Base-by-base conservation (phyloP, 2,888 invertebrate species). In the Aromia moschata region DNA sequence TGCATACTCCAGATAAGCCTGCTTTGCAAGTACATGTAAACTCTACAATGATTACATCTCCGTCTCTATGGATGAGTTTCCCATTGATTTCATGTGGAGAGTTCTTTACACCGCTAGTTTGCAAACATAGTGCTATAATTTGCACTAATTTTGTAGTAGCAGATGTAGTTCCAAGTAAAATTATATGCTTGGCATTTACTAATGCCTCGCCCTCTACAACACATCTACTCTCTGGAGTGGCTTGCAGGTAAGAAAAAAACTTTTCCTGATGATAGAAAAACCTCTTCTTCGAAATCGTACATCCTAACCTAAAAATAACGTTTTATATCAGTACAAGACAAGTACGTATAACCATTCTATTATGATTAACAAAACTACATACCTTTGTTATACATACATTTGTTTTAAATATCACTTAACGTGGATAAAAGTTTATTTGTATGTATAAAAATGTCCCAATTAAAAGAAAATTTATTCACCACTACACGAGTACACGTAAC, bases 21-120 rank as follows among this genome's bases (percentile, higher is more conserved):
- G 44, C 44, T 14, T 44, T 44, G 10, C 44, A 44, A 4, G 4
- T 44, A 20, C 44, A 44, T 14, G 7, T 11, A 44, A 44, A 44
- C 11, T n/a, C 11, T 9, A 14, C 11, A n/a, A 44, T 44, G 2
- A 3, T 2, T 20, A 44, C 15, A 7, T 44, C n/a, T 44, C 11
- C 10, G 4, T 44, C 4, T 37, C n/a, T 44, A 15, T 18, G 10
- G 5, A 25, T 2, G 15, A 3, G 11, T n/a, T 44, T 44, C 9
- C 44, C 44, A 2, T 3, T 25, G 9, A 44, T 44, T 44, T 44
- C 44, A 15, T 44, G 44, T 10, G 44, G 44, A 25, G 5, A 14
- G 14, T n/a, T 14, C 5, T 18, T 44, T 9, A 44, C 3, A 9
- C 18, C 14, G 20, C 44, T 44, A n/a, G 3, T 44, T 17, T 44